Evolutionary conservation across 2,113 vertebrate genomes (phyloP).

Genomic region (Gobius niger): DNA sequence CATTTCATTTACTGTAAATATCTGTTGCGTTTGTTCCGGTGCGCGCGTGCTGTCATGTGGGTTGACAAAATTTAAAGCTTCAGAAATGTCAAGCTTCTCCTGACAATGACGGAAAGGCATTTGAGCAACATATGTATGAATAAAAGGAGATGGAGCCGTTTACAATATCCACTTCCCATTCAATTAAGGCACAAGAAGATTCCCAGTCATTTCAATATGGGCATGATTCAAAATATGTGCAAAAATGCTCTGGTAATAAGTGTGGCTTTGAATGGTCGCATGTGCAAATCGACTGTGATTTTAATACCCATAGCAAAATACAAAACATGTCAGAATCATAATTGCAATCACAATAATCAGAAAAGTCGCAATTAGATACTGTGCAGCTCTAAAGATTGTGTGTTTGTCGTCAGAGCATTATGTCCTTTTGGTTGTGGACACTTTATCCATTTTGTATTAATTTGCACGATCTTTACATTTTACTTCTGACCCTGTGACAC

Average conservation of each 20-base stretch:
- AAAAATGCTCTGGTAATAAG: neutral
- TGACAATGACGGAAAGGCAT: slow-evolving; percentile 34
- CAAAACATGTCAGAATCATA: too few species aligned
- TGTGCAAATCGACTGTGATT: too few species aligned
- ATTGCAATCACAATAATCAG: neutral
- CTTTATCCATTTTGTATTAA: neutral
- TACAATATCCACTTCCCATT: slow-evolving; percentile 50
- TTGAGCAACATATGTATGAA: slow-evolving; percentile 21
- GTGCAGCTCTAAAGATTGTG: too few species aligned
- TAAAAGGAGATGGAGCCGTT: slow-evolving; percentile 24
- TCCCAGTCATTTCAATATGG: slow-evolving; percentile 20
- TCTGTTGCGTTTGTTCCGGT: slow-evolving; percentile 40
- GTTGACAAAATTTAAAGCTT: slow-evolving; percentile 32
- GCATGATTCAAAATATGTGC: neutral
- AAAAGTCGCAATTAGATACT: too few species aligned
- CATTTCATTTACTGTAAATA: slow-evolving; percentile 56
- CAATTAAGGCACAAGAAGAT: slow-evolving; percentile 41
- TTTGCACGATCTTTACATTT: neutral
- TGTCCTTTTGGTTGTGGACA: neutral
- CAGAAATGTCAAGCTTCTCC: slow-evolving; percentile 32
- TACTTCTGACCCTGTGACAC: neutral
- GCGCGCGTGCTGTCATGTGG: slow-evolving; percentile 30
- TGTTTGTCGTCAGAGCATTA: too few species aligned
- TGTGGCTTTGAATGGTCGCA: too few species aligned
- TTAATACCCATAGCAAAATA: too few species aligned